These are phyloP conservation scores for Metellina segmentata DNA, from an alignment of 2,888 invertebrate genomes.

Conservation along the genomic window DNA sequence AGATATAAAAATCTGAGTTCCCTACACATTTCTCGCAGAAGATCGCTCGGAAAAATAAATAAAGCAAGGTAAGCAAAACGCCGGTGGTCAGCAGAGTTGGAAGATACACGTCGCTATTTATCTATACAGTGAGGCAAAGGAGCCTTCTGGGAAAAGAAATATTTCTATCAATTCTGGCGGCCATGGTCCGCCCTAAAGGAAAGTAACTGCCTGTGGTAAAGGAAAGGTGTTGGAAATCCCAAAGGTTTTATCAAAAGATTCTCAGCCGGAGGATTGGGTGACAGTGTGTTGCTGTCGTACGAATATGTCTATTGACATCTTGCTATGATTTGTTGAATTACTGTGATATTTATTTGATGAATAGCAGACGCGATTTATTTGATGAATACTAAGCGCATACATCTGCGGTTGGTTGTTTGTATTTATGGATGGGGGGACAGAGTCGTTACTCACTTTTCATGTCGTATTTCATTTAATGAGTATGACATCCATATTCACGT, in stretches of 20 bases:
- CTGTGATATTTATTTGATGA: no score
- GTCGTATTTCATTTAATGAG: no score
- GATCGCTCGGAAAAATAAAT: not conserved
- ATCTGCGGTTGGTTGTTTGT: no score
- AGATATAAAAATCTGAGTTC: not conserved
- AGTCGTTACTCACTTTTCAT: no score
- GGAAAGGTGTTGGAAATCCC: slow-evolving; percentile 24
- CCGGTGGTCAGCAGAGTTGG: not conserved
- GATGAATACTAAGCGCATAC: no score
- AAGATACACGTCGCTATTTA: slow-evolving; percentile 26
- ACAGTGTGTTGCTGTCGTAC: not conserved
- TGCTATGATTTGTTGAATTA: no score
- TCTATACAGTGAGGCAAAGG: slow-evolving; percentile 12
- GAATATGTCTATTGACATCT: no score
- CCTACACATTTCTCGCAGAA: not conserved
- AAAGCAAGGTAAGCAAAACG: not conserved
- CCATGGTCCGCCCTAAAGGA: slow-evolving; percentile 2
- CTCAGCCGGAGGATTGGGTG: slow-evolving; percentile 18
- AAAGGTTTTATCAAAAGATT: slow-evolving; percentile 52
- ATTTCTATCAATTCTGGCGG: slow-evolving; percentile 42
- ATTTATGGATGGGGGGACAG: no score
- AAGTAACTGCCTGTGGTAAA: slow-evolving; percentile 30
- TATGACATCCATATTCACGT: no score
- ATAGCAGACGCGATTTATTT: no score
- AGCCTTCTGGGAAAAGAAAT: slow-evolving; percentile 18